Evolutionary conservation across 2,113 vertebrate species (phyloP), one percentile per base, ranked within the genome.

Genomic region (Indicator maculatus): DNA sequence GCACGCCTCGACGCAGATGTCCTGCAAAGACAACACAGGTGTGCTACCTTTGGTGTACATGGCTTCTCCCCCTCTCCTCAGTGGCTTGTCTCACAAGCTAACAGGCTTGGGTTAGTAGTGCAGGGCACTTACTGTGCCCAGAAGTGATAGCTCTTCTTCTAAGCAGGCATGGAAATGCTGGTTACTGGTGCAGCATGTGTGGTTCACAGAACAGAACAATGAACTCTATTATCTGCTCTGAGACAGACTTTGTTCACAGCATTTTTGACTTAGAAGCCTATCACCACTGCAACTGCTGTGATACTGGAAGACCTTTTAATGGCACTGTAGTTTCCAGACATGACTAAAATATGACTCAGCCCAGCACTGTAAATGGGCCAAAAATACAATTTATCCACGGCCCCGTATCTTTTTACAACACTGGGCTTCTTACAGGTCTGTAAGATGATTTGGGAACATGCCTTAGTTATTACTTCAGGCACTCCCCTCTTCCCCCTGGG

Each of bases 291-390:
- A 24, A n/a, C 67, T 66, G 55, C 9, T 6, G 2, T 0, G 5
- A 26, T 70, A 65, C 61, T 78, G 41, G 39, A 59, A 87, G 79
- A 75, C 77, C 60, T 76, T 65, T 27, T 55, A 13, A 82, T 64
- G 89, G 79, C 89, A 90, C 72, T 13, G 69, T 45, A 88, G 12
- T 89, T 86, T 78, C 89, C 89, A 96, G 94, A 94, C 95, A 63
- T 89, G 65, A 95, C 93, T 90, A 86, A 96, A 91, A 89, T 8
- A 59, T 94, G 86, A 95, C 80, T 95, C 92, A 94, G 90, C 78
- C 73, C 73, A 28, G 72, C 70, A 12, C 75, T 36, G 64, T 38
- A 60, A 88, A 86, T 72, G 18, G 69, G 69, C 69, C 89, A 95
- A 86, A 96, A 96, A 44, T n/a, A 39, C 21, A 18, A 30, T 80